Conservation (phyloP, 2,888 invertebrate genomes). For the Chymomyza caudatula region DNA sequence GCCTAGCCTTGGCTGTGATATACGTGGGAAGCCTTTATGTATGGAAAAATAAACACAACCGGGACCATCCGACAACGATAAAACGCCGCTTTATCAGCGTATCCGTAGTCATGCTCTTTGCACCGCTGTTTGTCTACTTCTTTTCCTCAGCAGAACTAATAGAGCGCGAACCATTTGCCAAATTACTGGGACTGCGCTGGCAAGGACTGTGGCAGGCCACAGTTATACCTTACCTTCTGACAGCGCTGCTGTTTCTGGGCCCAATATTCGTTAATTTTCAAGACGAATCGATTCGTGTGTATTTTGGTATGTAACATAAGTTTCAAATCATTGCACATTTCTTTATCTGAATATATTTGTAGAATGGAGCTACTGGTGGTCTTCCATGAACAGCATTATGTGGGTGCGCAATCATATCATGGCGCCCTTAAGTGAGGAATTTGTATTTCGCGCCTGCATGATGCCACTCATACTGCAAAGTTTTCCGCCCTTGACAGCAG, state of each 20-base stretch:
- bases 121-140: constrained; percentile 87
- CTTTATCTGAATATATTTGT: constrained; percentile 24
- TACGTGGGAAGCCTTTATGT: constrained; percentile 94
- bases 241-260: constrained; percentile 89
- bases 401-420: constrained; percentile 94
- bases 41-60: constrained; percentile 87
- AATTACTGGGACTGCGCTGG: constrained; percentile 86
- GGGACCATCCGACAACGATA: constrained; percentile 93
- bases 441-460: constrained; percentile 97
- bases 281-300: constrained; percentile 84
- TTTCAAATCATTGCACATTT: neutral
- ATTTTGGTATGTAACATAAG: constrained; percentile 81
- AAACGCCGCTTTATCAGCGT: constrained; percentile 93
- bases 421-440: constrained; percentile 96
- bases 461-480: constrained; percentile 92
- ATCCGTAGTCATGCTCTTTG: constrained; percentile 87
- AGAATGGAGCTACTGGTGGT: constrained; percentile 87
- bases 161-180: constrained; percentile 82
- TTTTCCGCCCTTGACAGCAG: constrained; percentile 85
- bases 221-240: constrained; percentile 86
- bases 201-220: constrained; percentile 86
- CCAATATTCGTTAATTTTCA: constrained; percentile 86
- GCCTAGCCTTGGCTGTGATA: constrained; percentile 86
- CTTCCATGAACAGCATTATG: constrained; percentile 84
- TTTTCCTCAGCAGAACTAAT: constrained; percentile 83